A percentile compares a stretch with the other conserved stretches of the same genome.
These are phyloP conservation scores for Alaudala cheleensis DNA, from an alignment of 2,113 vertebrate species.

Conservation along the genomic window DNA sequence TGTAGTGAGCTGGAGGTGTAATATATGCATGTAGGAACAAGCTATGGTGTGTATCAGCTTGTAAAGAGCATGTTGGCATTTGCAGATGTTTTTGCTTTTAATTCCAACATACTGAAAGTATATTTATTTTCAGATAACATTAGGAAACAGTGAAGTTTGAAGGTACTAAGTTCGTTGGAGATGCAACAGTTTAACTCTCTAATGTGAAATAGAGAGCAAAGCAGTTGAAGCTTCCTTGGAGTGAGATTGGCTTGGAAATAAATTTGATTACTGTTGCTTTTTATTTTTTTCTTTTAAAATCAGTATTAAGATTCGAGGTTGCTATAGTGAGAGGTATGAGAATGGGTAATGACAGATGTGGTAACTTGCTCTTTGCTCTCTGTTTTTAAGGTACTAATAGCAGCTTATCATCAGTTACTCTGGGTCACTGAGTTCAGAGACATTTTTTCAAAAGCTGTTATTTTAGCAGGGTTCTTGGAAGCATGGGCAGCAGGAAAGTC, in stretches of 20 bases:
- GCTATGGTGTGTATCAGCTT: background rate
- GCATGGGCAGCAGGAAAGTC: background rate
- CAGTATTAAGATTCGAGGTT: background rate
- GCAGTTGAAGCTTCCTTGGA: background rate
- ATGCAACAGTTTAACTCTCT: background rate
- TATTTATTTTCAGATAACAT: background rate
- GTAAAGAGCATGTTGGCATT: background rate
- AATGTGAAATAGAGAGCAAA: background rate
- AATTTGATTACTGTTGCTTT: background rate
- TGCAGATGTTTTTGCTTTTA: background rate
- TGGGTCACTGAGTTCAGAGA: background rate
- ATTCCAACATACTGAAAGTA: background rate
- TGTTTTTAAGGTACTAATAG: constrained; percentile 14
- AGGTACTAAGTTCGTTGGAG: background rate
- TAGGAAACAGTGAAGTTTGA: background rate
- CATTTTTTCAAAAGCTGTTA: background rate
- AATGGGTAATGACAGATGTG: background rate
- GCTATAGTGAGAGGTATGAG: background rate
- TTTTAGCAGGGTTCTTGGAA: background rate
- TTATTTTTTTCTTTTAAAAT: background rate
- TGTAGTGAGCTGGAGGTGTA: background rate
- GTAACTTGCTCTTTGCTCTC: constrained; percentile 48
- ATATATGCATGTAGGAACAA: background rate
- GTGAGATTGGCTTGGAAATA: background rate
- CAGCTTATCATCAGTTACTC: background rate